Evolutionary conservation across 2,888 invertebrate genomes (phyloP).

Genomic region (Halocaridina rubra): DNA sequence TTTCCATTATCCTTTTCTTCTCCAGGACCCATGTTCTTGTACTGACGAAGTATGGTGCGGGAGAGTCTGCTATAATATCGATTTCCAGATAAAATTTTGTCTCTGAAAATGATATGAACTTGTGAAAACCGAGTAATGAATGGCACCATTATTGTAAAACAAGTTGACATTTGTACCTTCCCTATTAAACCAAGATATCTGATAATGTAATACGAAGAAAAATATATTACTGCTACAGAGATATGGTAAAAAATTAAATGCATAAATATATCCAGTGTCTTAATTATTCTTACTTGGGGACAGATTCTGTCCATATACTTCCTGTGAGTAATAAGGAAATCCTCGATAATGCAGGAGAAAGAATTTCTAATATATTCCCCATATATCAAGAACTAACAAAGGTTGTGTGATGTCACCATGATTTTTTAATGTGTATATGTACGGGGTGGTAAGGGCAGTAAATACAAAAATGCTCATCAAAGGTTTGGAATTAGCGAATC

Average conservation of each 20-base stretch:
- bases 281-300: not conserved
- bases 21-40: slow-evolving; percentile 19
- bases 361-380: too few relatives aligned
- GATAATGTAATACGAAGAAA: not conserved
- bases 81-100: slow-evolving; percentile 57
- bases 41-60: slow-evolving; percentile 2
- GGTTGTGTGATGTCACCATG: too few relatives aligned
- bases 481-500: too few relatives aligned
- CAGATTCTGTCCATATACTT: too few relatives aligned
- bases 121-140: too few relatives aligned
- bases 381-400: too few relatives aligned
- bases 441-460: too few relatives aligned
- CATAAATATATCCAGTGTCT: not conserved
- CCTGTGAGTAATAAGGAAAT: too few relatives aligned
- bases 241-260: not conserved
- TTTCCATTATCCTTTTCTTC: not conserved
- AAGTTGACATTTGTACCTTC: not conserved
- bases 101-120: slow-evolving; percentile 33
- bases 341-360: too few relatives aligned
- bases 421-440: too few relatives aligned
- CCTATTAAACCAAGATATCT: not conserved
- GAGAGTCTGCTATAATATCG: slow-evolving; percentile 50
- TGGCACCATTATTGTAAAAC: too few relatives aligned
- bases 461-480: too few relatives aligned
- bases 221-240: not conserved